Base-by-base conservation (phyloP, 2,113 vertebrate species). In the Limanda limanda region DNA sequence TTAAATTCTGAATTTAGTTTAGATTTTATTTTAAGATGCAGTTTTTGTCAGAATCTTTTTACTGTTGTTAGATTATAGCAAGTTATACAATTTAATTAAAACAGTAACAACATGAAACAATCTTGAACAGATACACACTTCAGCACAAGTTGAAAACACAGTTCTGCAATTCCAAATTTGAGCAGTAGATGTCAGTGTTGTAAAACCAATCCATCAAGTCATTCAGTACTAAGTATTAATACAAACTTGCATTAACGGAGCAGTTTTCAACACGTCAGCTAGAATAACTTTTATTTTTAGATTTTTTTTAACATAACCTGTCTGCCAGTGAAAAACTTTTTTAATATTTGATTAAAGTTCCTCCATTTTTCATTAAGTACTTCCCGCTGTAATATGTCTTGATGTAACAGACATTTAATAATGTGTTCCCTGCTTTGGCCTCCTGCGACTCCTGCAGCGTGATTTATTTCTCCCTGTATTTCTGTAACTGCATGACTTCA, bases 401-500 rank as follows among this genome's bases (percentile, higher is more conserved):
- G 24, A 60, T 71, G n/a, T 24, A 67, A 58, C 76, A 69, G 51
- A 63, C 78, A 52, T 86, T 51, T 51, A 6, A 51, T 55, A 68
- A 56, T 74, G 72, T 57, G 48, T 63, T 79, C 40, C 67, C 63
- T 72, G 82, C 86, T 89, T 84, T 71, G 67, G 67, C 62, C 65
- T 77, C 55, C 59, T 74, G 64, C 78, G 77, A 67, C 69, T 88
- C 40, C 61, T 17, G 64, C 82, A 21, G 40, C 65, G 67, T 82
- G 74, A 75, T 79, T 71, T 74, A 56, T 84, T 78, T 68, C 64
- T 82, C 76, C 76, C 88, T 77, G 78, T 86, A 55, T 88, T 72
- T 78, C 62, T 91, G 79, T 89, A 91, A 86, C 85, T 90, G 89
- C 92, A 92, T 90, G 89, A 89, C 60, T 78, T 78, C 63, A 73